These are phyloP conservation scores for Corythucha ciliata DNA, from an alignment of 2,888 invertebrate species.

Conservation along the genomic window DNA sequence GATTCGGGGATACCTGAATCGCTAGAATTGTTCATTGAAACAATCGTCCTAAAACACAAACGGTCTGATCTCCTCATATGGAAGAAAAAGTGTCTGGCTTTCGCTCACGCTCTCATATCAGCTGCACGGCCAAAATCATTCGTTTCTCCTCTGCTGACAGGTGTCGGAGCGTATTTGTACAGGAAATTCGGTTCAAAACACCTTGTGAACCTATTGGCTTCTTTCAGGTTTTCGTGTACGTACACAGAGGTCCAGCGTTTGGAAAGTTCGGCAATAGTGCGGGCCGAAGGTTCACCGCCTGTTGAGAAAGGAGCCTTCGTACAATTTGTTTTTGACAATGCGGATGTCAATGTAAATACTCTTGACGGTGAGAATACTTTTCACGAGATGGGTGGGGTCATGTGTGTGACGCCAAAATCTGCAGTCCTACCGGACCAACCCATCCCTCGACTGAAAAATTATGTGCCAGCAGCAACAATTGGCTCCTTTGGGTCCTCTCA, in stretches of 20 bases:
- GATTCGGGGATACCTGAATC: too few species aligned
- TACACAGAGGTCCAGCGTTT: conserved; percentile 12
- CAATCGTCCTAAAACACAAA: too few species aligned
- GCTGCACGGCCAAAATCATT: too few species aligned
- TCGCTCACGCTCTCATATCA: too few species aligned
- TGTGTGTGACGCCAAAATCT: conserved; percentile 8
- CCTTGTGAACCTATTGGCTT: conserved; percentile 10
- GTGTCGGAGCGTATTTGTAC: too few species aligned
- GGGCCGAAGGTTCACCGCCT: too few species aligned
- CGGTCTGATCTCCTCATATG: too few species aligned
- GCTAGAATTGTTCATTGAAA: too few species aligned
- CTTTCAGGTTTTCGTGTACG: conserved; percentile 13
- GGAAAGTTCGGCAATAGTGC: conserved; percentile 11
- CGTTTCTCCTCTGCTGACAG: too few species aligned
- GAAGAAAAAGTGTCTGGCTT: too few species aligned
- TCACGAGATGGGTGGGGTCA: conserved; percentile 12
- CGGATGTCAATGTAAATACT: conserved; percentile 29
- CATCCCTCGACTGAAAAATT: conserved; percentile 9
- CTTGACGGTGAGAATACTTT: conserved; percentile 11
- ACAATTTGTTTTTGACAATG: conserved; percentile 33
- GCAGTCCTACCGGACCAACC: conserved; percentile 3
- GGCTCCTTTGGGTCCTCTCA: too few species aligned
- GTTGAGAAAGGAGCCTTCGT: conserved; percentile 21
- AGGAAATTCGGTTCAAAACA: too few species aligned
- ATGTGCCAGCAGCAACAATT: conserved; percentile 1